A percentile compares a stretch with the other conserved stretches of the same genome.
phyloP scores from a whole-genome alignment of 2,113 vertebrate species.

The Thalassarche chlororhynchos region DNA sequence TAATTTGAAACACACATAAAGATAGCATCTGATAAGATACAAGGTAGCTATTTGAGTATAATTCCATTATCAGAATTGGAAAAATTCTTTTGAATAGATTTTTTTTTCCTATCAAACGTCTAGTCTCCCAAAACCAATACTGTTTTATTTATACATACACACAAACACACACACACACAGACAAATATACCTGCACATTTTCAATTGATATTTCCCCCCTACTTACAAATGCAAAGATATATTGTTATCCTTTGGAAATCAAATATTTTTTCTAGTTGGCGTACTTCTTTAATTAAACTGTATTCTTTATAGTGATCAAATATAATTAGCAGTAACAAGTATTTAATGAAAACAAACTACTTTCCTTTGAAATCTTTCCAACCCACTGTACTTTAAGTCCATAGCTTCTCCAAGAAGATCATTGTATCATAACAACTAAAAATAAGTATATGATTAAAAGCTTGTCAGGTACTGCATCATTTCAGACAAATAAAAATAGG shows the following conservation, averaged over 20 bases:
- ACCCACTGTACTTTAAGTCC: constrained; percentile 43
- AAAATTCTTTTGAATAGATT: not conserved
- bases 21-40: not conserved
- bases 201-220: constrained; percentile 1
- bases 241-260: constrained; percentile 63
- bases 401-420: constrained; percentile 30
- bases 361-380: constrained; percentile 64
- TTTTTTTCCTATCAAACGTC: not conserved
- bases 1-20: constrained; percentile 48
- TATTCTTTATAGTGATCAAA: constrained; percentile 75
- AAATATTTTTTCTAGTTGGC: constrained; percentile 65
- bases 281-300: constrained; percentile 75
- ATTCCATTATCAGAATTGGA: constrained; percentile 33
- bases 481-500: constrained; percentile 1
- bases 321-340: constrained; percentile 74
- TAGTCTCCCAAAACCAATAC: constrained; percentile 15
- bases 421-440: not conserved
- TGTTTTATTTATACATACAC: not conserved
- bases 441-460: constrained; percentile 18
- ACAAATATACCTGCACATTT: constrained; percentile 12
- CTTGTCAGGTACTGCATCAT: not conserved
- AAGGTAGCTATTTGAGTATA: constrained; percentile 1
- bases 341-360: constrained; percentile 78
- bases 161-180: not conserved
- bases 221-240: constrained; percentile 62